These are phyloP conservation scores for Platyscapa corneri DNA, from an alignment of 1,140 invertebrate genomes.

Conservation along the genomic window DNA sequence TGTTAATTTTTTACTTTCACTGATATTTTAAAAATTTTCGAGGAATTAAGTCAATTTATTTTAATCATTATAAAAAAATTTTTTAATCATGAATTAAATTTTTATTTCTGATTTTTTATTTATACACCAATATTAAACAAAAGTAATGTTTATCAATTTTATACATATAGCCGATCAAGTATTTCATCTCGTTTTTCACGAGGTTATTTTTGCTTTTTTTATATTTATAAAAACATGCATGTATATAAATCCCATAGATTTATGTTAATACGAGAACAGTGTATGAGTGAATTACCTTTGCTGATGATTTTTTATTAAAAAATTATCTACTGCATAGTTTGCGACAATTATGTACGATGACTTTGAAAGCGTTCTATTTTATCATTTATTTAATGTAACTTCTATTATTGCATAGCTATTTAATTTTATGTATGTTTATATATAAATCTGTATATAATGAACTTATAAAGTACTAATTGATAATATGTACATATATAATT, in stretches of 20 bases:
- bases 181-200: slow-evolving; percentile 11
- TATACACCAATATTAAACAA: slow-evolving; percentile 14
- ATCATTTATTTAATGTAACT: background rate
- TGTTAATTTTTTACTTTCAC: no score
- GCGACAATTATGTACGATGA: background rate
- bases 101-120: no score
- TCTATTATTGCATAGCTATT: background rate
- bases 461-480: background rate
- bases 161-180: slow-evolving; percentile 32
- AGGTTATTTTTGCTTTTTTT: slow-evolving; percentile 32
- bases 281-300: background rate
- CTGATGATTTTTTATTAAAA: slow-evolving; percentile 41
- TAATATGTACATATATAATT: background rate
- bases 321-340: slow-evolving; percentile 5
- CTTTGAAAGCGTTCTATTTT: background rate
- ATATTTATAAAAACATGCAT: slow-evolving; percentile 7
- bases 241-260: background rate
- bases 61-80: no score
- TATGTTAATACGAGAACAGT: background rate
- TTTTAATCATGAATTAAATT: no score
- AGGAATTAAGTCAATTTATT: no score
- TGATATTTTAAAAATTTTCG: no score
- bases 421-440: background rate
- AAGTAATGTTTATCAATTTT: slow-evolving; percentile 42
- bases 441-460: slow-evolving; percentile 8